These are phyloP conservation scores for Oxyruncus cristatus DNA, from an alignment of 2,113 vertebrate genomes.

Conservation along the genomic window DNA sequence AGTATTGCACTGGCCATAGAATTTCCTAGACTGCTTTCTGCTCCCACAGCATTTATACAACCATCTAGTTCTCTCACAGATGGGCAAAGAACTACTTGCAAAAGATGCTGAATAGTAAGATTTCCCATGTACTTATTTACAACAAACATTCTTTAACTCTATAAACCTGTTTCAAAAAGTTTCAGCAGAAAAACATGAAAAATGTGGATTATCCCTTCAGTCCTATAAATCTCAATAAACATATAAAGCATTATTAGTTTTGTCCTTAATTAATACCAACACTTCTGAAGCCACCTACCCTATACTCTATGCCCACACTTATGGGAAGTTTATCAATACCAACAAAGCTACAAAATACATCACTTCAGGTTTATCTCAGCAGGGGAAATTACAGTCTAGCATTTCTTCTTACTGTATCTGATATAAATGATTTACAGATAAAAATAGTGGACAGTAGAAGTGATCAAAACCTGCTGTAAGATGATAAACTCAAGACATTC, in stretches of 20 bases:
- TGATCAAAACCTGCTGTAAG: neutral
- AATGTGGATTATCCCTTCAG: neutral
- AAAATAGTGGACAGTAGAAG: neutral
- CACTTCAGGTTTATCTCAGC: neutral
- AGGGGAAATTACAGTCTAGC: neutral
- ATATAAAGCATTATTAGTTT: neutral
- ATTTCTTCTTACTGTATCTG: neutral
- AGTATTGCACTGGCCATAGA: slow-evolving; percentile 10
- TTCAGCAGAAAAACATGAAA: neutral
- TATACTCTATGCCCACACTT: neutral
- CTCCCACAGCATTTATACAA: neutral
- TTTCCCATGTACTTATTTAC: neutral
- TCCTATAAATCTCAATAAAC: neutral
- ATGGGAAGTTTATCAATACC: neutral
- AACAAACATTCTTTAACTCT: neutral
- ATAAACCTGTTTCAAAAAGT: neutral
- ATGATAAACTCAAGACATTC: neutral
- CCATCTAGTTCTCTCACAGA: slow-evolving; percentile 20
- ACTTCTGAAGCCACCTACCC: neutral
- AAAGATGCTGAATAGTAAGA: neutral
- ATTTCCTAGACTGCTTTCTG: slow-evolving; percentile 45
- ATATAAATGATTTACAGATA: neutral
- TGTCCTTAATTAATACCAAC: neutral
- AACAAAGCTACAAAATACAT: neutral
- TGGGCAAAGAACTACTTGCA: slow-evolving; percentile 37